Conservation (phyloP, 2,113 vertebrate species). For the Bubo blakistoni region DNA sequence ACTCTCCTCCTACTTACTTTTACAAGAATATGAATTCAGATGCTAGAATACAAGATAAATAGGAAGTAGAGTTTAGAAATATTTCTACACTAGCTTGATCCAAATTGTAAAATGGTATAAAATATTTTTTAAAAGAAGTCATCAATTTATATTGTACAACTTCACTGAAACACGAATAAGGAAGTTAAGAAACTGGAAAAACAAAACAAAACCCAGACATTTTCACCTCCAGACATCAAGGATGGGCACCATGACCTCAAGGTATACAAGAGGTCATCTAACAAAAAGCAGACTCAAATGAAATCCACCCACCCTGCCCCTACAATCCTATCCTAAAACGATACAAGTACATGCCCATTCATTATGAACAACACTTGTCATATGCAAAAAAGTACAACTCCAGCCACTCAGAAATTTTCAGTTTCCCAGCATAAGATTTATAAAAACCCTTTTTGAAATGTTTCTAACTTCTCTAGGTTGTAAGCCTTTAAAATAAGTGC, state of each 20-base stretch:
- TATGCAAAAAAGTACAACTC: background rate
- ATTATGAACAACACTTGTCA: background rate
- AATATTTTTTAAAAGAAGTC: background rate
- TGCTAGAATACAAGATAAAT: background rate
- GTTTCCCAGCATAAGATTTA: background rate
- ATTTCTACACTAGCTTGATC: background rate
- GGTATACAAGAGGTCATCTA: background rate
- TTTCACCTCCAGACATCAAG: background rate
- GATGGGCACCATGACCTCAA: background rate
- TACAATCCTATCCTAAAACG: background rate
- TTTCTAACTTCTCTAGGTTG: background rate
- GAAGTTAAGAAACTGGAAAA: background rate
- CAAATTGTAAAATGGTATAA: background rate
- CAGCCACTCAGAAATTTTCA: background rate
- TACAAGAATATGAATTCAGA: background rate
- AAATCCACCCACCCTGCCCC: accelerated
- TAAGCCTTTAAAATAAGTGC: background rate
- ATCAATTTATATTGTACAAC: background rate
- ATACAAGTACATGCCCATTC: accelerated
- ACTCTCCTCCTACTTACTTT: background rate
- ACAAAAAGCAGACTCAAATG: background rate
- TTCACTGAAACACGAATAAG: background rate
- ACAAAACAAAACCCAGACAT: background rate
- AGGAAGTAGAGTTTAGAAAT: background rate
- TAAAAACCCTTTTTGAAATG: background rate